A percentile compares a stretch with the other conserved stretches of the same genome.
Conservation (phyloP, 1,140 invertebrate species). For the Drosophila novamexicana region DNA sequence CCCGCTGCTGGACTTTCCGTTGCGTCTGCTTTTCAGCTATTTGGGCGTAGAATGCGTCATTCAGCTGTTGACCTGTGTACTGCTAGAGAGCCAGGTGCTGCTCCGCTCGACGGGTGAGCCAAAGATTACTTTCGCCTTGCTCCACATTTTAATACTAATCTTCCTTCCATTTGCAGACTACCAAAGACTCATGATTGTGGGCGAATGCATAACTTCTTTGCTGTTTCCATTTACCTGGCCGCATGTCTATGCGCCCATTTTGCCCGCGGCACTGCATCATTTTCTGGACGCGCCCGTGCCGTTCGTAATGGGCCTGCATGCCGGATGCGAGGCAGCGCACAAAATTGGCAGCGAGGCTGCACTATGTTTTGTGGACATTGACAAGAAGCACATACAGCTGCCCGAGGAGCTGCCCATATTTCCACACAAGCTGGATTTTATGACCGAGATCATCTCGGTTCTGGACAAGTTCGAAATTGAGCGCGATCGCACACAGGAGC, state of each 20-base stretch:
- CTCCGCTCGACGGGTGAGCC: slow-evolving; percentile 93
- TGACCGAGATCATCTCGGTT: slow-evolving; percentile 92
- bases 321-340: slow-evolving; percentile 85
- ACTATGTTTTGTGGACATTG: slow-evolving; percentile 98
- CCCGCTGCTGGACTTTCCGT: slow-evolving; percentile 96
- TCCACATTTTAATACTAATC: neutral
- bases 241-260: slow-evolving; percentile 99
- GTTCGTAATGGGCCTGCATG: slow-evolving; percentile 97
- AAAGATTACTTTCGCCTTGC: no score
- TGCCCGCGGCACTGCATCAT: slow-evolving; percentile 97
- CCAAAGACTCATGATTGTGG: slow-evolving; percentile 97
- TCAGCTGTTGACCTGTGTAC: slow-evolving; percentile 96
- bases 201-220: slow-evolving; percentile 95
- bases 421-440: slow-evolving; percentile 94
- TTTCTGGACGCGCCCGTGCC: slow-evolving; percentile 99
- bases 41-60: slow-evolving; percentile 96
- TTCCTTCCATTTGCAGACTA: slow-evolving; percentile 88
- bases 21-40: slow-evolving; percentile 94
- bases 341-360: slow-evolving; percentile 90
- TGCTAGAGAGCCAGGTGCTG: slow-evolving; percentile 98
- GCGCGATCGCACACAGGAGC: slow-evolving; percentile 69
- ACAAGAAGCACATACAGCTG: slow-evolving; percentile 94
- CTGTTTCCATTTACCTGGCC: slow-evolving; percentile 99
- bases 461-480: slow-evolving; percentile 89
- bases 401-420: slow-evolving; percentile 98